Base-by-base conservation (phyloP, 2,888 invertebrate genomes). In the Drosophila maculinotata region DNA sequence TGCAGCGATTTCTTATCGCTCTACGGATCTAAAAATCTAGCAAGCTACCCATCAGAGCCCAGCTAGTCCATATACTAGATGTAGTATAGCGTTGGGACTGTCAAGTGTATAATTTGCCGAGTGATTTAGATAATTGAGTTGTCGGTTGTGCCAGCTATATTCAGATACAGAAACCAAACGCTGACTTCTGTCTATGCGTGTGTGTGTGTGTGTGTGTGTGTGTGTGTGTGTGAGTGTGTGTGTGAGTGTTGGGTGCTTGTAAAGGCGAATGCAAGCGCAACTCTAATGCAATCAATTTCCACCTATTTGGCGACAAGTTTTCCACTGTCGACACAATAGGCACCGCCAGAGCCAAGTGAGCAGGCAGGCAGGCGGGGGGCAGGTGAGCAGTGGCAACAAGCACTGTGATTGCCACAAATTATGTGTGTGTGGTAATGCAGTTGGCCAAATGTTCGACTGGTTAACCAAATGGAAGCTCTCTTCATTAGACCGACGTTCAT, bases 41-140 rank as follows among this genome's bases (percentile, higher is more conserved):
- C 15, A 12, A 20, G 20, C 9, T 20, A 12, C 12, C 30, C 45
- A 45, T 31, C 5, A 45, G n/a, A n/a, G n/a, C 4, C 9, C 17
- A 30, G 28, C 28, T 10, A 17, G n/a, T n/a, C n/a, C n/a, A n/a
- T 14, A 20, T 26, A n/a, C 8, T 17, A 20, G 20, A 3, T 3
- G 20, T 2, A 3, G 20, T 20, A 20, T 4, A 20, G 4, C 20
- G 20, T 20, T 14, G 20, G 30, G 56, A 36, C 38, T 39, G 60
- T 60, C 70, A 44, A 51, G 68, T 47, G 49, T 56, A 51, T 54
- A 41, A 49, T 35, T 41, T 38, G 42, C 7, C 23, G 33, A 8
- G 41, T 54, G 58, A 70, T 71, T 71, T 51, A 66, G 72, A 49
- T 72, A 70, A 70, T 70, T 66, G 51, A 72, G 54, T 47, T 65